Conservation (phyloP, 1,140 invertebrate genomes). For the Calosoma granatense region DNA sequence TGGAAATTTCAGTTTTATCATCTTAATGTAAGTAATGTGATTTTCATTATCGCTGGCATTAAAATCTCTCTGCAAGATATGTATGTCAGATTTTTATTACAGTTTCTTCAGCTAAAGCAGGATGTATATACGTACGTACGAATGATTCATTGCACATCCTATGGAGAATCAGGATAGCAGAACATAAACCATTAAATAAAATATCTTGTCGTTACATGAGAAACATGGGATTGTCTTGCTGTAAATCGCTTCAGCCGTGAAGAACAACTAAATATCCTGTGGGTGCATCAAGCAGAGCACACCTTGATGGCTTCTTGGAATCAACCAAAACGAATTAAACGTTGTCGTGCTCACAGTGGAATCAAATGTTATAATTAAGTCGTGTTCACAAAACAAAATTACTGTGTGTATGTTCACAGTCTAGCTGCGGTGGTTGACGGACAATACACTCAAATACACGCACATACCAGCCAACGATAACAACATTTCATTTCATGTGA, state of each 20-base stretch:
- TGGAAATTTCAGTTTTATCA: too few relatives aligned
- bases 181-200: not conserved
- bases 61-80: too few relatives aligned
- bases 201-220: too few relatives aligned
- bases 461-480: not conserved
- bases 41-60: too few relatives aligned
- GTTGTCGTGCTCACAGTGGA: not conserved
- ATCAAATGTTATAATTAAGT: conserved; percentile 6
- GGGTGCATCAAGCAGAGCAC: not conserved
- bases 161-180: not conserved
- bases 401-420: too few relatives aligned
- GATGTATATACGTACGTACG: not conserved
- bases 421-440: too few relatives aligned
- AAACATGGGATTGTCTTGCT: not conserved
- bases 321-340: not conserved
- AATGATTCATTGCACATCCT: too few relatives aligned
- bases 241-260: not conserved
- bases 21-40: too few relatives aligned
- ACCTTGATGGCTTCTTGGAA: conserved; percentile 1
- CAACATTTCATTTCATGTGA: not conserved
- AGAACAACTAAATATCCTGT: not conserved
- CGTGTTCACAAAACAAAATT: not conserved
- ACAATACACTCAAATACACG: too few relatives aligned
- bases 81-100: not conserved
- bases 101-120: not conserved